phyloP scores from a whole-genome alignment of 1,140 invertebrate species.

The Drosophila paulistorum region DNA sequence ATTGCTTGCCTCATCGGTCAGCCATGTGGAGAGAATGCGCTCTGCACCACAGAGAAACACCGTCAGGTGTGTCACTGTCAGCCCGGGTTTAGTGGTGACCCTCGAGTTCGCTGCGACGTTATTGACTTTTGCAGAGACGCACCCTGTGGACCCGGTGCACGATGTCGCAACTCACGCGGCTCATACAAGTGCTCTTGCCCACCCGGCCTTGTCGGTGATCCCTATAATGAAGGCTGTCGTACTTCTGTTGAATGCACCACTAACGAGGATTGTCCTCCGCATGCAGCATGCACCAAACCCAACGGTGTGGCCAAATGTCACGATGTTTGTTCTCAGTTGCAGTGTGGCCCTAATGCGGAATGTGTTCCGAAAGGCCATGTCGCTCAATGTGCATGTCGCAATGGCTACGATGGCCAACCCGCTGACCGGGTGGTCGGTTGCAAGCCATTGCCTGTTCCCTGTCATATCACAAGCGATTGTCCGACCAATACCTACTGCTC shows the following conservation, averaged over 20 bases:
- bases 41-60: slow-evolving; percentile 92
- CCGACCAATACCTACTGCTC: slow-evolving; percentile 91
- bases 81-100: slow-evolving; percentile 92
- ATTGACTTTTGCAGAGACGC: slow-evolving; percentile 91
- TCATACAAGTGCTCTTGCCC: slow-evolving; percentile 92
- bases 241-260: slow-evolving; percentile 90
- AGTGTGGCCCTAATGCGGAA: slow-evolving; percentile 92
- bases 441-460: slow-evolving; percentile 89
- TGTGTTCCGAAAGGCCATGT: slow-evolving; percentile 89
- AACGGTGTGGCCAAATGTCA: slow-evolving; percentile 90
- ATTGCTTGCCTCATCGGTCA: slow-evolving; percentile 92
- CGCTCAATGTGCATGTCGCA: slow-evolving; percentile 90
- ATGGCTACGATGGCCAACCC: slow-evolving; percentile 90
- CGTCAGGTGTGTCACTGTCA: slow-evolving; percentile 91
- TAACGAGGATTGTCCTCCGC: slow-evolving; percentile 90
- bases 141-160: slow-evolving; percentile 92
- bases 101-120: slow-evolving; percentile 87
- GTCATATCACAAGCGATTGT: slow-evolving; percentile 89
- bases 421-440: slow-evolving; percentile 89
- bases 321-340: slow-evolving; percentile 89
- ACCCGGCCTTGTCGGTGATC: slow-evolving; percentile 90
- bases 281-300: slow-evolving; percentile 88
- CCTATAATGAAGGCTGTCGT: slow-evolving; percentile 91
- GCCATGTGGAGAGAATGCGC: slow-evolving; percentile 91
- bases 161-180: slow-evolving; percentile 92